Base-by-base conservation (phyloP, 2,797 vertebrate genomes). In the Crypturellus tataupa region DNA sequence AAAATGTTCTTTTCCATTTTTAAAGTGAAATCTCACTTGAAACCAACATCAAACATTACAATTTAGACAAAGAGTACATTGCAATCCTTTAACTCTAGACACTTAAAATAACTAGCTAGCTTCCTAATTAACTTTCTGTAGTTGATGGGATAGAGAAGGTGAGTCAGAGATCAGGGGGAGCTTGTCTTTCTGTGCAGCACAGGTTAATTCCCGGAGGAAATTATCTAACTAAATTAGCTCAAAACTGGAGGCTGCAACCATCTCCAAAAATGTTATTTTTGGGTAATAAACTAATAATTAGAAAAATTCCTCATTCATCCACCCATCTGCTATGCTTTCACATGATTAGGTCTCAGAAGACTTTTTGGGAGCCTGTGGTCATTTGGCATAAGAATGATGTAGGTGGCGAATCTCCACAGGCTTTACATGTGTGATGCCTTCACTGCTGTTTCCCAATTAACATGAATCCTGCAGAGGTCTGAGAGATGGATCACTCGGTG, bases 301-400 rank as follows among this genome's bases (percentile, higher is more conserved):
- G 53, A 70, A 95, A 89, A 89, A 89, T 51, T 90, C 62, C 31
- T 90, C 71, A 90, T 87, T 60, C 59, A 79, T 78, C 75, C 92
- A 60, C 90, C 81, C 92, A 53, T 91, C 81, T 94, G 53, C 58
- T 83, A 65, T 75, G 24, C 35, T 68, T 16, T 93, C 63, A 60
- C 33, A 37, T 73, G 67, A 80, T 53, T 62, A 75, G n/a, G 39
- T 82, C n/a, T 72, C 62, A 40, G 40, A 85, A 93, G 29, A 12
- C 55, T 56, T n/a, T 65, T 68, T 3, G 71, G 65, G 10, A 83
- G 11, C 35, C 51, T 60, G 9, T 71, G 72, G 72, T 83, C 44
- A 82, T 80, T 91, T 95, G 84, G 63, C 77, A 79, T 72, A 65
- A 83, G 89, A 76, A 40, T 12, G 2, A 56, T 29, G 29, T 79